phyloP scores from a whole-genome alignment of 2,797 vertebrate genomes.

The Linurgus olivaceus region DNA sequence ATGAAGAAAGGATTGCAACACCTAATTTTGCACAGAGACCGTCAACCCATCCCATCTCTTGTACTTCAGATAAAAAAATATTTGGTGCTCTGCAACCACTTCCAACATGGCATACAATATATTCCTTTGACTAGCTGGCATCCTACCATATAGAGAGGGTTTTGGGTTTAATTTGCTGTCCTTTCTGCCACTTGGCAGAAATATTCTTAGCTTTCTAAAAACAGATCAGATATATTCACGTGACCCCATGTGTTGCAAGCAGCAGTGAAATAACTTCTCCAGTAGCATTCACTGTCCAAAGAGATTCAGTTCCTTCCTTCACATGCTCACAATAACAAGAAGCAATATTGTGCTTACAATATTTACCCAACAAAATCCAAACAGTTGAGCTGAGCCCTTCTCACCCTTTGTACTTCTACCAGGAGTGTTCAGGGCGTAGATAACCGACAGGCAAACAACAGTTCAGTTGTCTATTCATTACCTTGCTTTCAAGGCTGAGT shows the following conservation, averaged over 20 bases:
- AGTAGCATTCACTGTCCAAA: background rate
- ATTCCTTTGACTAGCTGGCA: background rate
- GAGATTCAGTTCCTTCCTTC: background rate
- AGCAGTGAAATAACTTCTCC: background rate
- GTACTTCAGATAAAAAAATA: background rate
- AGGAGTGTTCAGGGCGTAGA: background rate
- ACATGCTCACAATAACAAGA: background rate
- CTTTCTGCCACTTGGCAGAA: background rate
- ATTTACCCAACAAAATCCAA: background rate
- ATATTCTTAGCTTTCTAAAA: background rate
- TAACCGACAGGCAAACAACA: background rate
- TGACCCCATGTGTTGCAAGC: accelerated
- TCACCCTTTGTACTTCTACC: background rate
- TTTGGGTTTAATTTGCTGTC: background rate
- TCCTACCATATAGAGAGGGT: accelerated
- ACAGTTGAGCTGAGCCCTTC: background rate
- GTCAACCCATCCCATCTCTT: background rate
- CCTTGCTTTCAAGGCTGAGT: background rate
- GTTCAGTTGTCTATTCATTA: background rate
- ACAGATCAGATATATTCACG: background rate
- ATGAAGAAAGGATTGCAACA: background rate
- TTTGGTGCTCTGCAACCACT: background rate
- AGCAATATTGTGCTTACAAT: background rate
- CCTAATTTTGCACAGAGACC: background rate
- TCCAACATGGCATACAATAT: background rate